Evolutionary conservation across 1,140 invertebrate species (phyloP), one percentile per base, ranked within the genome.

Genomic region (Mycetomoellerius zeteki): DNA sequence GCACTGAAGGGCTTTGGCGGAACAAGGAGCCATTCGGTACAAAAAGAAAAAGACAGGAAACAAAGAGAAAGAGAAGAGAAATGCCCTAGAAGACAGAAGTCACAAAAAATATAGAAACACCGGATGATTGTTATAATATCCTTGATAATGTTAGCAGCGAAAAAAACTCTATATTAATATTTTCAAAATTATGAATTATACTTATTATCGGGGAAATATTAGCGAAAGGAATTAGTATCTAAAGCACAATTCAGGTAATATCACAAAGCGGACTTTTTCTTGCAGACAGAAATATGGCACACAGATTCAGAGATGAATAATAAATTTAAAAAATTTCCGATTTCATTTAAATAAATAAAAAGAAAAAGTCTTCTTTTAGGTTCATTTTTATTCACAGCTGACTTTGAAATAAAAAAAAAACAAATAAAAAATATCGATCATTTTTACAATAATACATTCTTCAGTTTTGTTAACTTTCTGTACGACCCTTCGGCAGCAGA

Each of bases 401-500:
- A 33, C 33, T 33, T 33, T 33, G 6, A 33, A 33, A 33, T 33
- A 33, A 33, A 33, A 33, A 33, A 33, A 43, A 10, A 43, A 43
- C 7, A 10, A 43, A 10, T 43, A 43, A 43, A 43, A 43, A 43
- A 43, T 43, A 43, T 7, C 10, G 8, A 43, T 43, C 8, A 43
- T 43, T 43, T 43, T 43, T 8, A 43, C 19, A 65, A 37, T 16
- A 69, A 69, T 12, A 30, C n/a, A n/a, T 16, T 33, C 50, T 54
- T 73, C 37, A 5, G 10, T 1, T 12, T 12, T 30, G 19, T 14
- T 33, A n/a, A 33, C 0, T 56, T 43, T 56, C 12, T 21, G 10
- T 0, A 2, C 64, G n/a, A 73, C 21, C 62, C 64, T 90, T 78
- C 56, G 50, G 24, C 16, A 81, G 43, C 30, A 54, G 87, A 88